Conservation (phyloP, 2,888 invertebrate genomes). For the Patella pellucida region DNA sequence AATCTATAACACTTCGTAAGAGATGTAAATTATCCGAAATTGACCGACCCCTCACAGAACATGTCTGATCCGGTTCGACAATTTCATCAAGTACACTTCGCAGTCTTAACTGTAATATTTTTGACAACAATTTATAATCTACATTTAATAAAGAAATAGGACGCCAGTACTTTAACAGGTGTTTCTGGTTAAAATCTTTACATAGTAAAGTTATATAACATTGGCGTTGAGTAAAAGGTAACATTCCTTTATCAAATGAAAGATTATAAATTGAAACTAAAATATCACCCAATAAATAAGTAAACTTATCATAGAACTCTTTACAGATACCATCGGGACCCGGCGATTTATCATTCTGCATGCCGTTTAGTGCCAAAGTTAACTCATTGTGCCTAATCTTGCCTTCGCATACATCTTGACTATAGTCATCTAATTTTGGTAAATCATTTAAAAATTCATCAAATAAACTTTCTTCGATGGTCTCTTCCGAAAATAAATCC, state of each 20-base stretch:
- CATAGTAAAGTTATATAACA: constrained; percentile 35
- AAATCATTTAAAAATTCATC: constrained; percentile 14
- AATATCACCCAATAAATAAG: constrained; percentile 24
- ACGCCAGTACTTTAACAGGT: constrained; percentile 37
- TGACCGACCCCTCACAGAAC: constrained; percentile 37
- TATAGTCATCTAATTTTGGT: constrained; percentile 6
- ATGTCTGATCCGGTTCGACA: constrained; percentile 41
- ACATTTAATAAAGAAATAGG: constrained; percentile 44
- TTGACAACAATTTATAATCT: constrained; percentile 44
- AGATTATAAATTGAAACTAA: constrained; percentile 24
- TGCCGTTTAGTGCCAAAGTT: constrained; percentile 22
- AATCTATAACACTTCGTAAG: constrained; percentile 37
- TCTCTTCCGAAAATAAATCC: constrained; percentile 14
- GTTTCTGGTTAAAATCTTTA: constrained; percentile 35
- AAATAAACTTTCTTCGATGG: constrained; percentile 18
- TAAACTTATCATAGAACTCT: constrained; percentile 37
- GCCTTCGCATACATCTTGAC: constrained; percentile 12
- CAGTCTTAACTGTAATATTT: constrained; percentile 38
- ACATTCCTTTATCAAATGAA: constrained; percentile 23
- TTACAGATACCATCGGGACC: constrained; percentile 40
- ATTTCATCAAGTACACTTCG: constrained; percentile 31
- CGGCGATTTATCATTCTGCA: constrained; percentile 35
- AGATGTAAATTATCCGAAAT: constrained; percentile 44
- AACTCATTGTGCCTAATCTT: constrained; percentile 12
- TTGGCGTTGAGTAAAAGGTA: constrained; percentile 25